These are phyloP conservation scores for Thyatira batis DNA, from an alignment of 2,888 invertebrate species.

Conservation along the genomic window DNA sequence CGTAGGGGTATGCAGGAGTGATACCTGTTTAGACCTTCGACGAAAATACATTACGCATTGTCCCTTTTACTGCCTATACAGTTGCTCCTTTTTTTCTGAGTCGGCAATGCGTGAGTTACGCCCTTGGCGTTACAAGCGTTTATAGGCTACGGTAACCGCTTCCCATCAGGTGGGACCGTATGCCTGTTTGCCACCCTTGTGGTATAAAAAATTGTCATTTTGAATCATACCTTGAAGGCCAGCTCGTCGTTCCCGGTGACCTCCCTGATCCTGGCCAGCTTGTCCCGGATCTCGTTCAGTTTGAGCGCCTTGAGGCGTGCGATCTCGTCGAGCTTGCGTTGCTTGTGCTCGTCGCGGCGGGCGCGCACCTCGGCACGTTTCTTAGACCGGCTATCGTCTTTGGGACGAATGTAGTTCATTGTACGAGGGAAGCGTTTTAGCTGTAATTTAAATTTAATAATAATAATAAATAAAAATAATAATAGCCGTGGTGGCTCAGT, in stretches of 20 bases:
- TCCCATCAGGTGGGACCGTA: too few relatives aligned
- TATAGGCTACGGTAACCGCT: too few relatives aligned
- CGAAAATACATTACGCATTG: too few relatives aligned
- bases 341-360: constrained; percentile 90
- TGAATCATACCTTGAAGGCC: constrained; percentile 78
- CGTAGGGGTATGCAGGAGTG: too few relatives aligned
- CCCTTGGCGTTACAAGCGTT: too few relatives aligned
- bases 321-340: constrained; percentile 92
- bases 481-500: not conserved
- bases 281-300: constrained; percentile 93
- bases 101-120: too few relatives aligned
- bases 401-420: constrained; percentile 90
- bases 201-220: not conserved
- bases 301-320: constrained; percentile 93
- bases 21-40: too few relatives aligned
- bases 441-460: too few relatives aligned
- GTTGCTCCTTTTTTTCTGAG: too few relatives aligned
- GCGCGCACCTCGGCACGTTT: constrained; percentile 89
- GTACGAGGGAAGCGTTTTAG: constrained; percentile 96
- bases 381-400: constrained; percentile 89
- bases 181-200: too few relatives aligned
- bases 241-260: constrained; percentile 92
- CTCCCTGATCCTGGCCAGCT: constrained; percentile 92
- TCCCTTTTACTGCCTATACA: too few relatives aligned
- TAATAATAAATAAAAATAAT: too few relatives aligned